phyloP scores from a whole-genome alignment of 2,113 vertebrate genomes.

The Vimba vimba region DNA sequence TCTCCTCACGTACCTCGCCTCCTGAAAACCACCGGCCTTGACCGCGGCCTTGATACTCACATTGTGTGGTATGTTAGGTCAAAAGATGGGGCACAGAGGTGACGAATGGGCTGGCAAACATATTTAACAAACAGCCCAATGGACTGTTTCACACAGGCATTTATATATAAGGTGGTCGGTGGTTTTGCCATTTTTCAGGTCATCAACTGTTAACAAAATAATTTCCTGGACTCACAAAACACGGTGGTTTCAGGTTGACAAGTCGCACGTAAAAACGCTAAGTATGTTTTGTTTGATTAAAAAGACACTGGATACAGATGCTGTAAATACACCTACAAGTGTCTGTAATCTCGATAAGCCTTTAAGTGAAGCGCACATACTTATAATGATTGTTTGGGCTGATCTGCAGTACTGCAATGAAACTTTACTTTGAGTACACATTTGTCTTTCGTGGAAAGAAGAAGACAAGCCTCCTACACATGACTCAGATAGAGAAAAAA shows the following conservation, averaged over 20 bases:
- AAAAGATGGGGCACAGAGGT: background rate
- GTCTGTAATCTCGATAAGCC: conserved; percentile 20
- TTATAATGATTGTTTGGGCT: conserved; percentile 15
- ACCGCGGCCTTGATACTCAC: conserved; percentile 19
- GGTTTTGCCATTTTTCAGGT: conserved; percentile 40
- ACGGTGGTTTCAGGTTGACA: conserved; percentile 32
- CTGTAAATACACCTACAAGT: conserved; percentile 9
- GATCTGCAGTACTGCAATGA: background rate
- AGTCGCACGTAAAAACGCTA: background rate
- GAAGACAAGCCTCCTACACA: background rate
- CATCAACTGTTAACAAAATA: conserved; percentile 43
- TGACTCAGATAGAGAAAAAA: conserved; percentile 26
- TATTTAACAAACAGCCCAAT: conserved; percentile 25
- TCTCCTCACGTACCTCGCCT: conserved; percentile 53
- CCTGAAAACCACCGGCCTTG: conserved; percentile 48
- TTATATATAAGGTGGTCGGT: conserved; percentile 36
- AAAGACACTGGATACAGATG: background rate
- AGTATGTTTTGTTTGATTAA: background rate
- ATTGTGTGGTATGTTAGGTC: background rate
- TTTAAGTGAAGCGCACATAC: background rate
- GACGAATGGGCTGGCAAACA: conserved; percentile 15
- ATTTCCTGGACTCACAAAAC: conserved; percentile 40
- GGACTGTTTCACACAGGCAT: conserved; percentile 18
- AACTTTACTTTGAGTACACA: background rate
- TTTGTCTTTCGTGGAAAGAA: background rate